phyloP scores from a whole-genome alignment of 2,797 vertebrate species.

The Brachyalestes nurse region DNA sequence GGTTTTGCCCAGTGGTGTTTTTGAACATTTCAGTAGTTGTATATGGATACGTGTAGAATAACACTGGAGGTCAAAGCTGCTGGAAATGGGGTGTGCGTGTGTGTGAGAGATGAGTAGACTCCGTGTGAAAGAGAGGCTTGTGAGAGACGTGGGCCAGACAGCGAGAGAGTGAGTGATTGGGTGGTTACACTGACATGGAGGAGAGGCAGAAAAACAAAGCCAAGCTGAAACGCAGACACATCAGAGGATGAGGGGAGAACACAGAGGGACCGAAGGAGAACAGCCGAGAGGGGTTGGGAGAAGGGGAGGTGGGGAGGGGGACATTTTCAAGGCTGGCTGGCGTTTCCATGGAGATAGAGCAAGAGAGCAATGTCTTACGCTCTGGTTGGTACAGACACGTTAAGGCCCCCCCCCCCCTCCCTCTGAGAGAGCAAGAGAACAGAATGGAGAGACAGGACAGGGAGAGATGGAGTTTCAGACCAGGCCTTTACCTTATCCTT shows the following conservation, averaged over 20 bases:
- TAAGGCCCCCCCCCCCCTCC: constrained; percentile 66
- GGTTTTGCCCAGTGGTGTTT: neutral
- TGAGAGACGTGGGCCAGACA: neutral
- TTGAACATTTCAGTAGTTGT: neutral
- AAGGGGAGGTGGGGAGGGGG: constrained; percentile 57
- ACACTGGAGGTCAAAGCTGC: constrained; percentile 5
- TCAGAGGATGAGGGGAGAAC: constrained; percentile 30
- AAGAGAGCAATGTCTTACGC: constrained; percentile 78
- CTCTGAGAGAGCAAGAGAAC: constrained; percentile 8
- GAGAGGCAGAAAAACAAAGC: constrained; percentile 59
- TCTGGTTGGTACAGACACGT: constrained; percentile 78
- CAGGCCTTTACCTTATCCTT: neutral
- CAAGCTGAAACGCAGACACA: constrained; percentile 48
- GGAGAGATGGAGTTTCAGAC: constrained; percentile 36
- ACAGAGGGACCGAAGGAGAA: constrained; percentile 2
- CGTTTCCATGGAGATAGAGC: constrained; percentile 81
- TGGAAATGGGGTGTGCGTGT: neutral
- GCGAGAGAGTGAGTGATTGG: constrained; percentile 11
- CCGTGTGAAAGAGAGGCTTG: constrained; percentile 6
- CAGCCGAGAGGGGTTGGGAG: constrained; percentile 30
- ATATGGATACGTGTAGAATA: neutral
- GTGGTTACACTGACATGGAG: constrained; percentile 41
- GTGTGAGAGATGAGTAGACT: neutral
- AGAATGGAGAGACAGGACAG: constrained; percentile 8
- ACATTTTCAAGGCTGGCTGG: constrained; percentile 77